Base-by-base conservation (phyloP, 2,888 invertebrate genomes). In the Ophion costatus region DNA sequence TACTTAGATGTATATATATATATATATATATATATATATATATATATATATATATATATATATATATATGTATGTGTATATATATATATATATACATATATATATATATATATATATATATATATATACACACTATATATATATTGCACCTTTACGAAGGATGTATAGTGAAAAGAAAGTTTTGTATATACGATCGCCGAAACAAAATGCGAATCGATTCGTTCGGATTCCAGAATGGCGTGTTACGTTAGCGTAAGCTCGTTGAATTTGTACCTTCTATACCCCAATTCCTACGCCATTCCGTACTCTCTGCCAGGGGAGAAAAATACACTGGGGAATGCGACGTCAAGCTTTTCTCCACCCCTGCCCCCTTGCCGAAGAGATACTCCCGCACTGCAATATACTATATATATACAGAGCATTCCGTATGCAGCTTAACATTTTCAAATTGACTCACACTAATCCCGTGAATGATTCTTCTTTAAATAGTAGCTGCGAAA, bases 181-280 rank as follows among this genome's bases (percentile, higher is more conserved):
- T 80, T 73, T 74, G 24, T 51, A 64, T 64, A 75, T 57, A 69
- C 51, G 59, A 64, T 74, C 67, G 80, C 10, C 66, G 51, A 74
- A 80, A 80, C 80, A 75, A 80, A 80, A 80, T 61, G 67, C 74
- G 80, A 75, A 74, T 80, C 80, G 80, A 80, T 80, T 80, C 67
- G 61, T 80, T 42, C 80, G 67, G 74, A 80, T 80, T 74, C 61
- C 74, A 29, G 69, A 80, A 80, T 61, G 38, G 45, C 74, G 74
- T 61, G 80, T 74, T 75, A 42, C 64, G 51, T 51, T 59, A 29
- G 79, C 61, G 74, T 74, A 74, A 74, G 80, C 74, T 67, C 80
- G 69, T 74, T 57, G 80, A 74, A 51, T 51, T 59, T 75, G 45
- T 69, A 59, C 64, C 59, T 29, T 29, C 71, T 57, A 51, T 57